Percentiles rank a stretch among this genome's conserved stretches.
Conservation (phyloP, 2,888 invertebrate genomes). For the Protula sp. region DNA sequence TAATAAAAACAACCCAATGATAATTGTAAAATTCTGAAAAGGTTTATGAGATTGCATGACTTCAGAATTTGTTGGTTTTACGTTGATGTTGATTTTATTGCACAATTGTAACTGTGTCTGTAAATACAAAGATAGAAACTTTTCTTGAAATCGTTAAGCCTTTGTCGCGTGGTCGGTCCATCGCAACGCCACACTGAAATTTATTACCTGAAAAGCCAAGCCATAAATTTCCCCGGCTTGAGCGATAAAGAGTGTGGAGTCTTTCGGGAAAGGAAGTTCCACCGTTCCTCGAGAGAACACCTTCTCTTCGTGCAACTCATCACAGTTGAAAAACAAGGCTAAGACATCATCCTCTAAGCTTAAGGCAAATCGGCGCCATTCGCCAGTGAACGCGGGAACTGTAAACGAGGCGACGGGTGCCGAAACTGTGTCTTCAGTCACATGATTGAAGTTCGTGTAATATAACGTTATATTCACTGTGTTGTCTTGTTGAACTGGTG, state of each 20-base stretch:
- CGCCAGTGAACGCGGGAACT: background rate
- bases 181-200: too few species aligned
- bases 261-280: background rate
- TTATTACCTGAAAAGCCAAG: background rate
- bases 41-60: too few species aligned
- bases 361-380: background rate
- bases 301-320: background rate
- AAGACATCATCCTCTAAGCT: background rate
- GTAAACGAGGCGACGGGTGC: too few species aligned
- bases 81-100: too few species aligned
- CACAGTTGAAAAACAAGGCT: background rate
- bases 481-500: background rate
- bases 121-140: too few species aligned
- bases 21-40: too few species aligned
- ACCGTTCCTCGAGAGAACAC: background rate
- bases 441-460: background rate
- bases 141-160: too few species aligned
- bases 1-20: too few species aligned
- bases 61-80: too few species aligned
- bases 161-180: too few species aligned
- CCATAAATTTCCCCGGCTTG: background rate
- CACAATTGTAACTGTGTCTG: too few species aligned
- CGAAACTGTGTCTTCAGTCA: too few species aligned
- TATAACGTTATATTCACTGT: background rate
- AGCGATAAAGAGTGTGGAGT: background rate